Evolutionary conservation across 2,888 invertebrate genomes (phyloP).

Genomic region (Cephonodes hylas): DNA sequence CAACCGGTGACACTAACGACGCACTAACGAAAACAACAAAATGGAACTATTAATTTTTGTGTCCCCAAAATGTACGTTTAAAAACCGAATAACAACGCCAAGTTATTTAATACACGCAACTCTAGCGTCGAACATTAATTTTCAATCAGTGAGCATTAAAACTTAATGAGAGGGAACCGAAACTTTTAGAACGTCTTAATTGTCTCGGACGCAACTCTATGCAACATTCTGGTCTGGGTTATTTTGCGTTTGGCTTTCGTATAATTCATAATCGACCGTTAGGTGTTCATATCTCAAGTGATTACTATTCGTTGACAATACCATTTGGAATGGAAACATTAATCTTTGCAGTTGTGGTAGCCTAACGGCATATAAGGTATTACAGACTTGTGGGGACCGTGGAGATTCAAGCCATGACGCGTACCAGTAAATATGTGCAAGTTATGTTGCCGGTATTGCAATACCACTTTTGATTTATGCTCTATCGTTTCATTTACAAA

Average conservation of each 20-base stretch:
- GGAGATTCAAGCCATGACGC: not conserved
- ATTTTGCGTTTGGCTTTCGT: not conserved
- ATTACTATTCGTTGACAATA: slow-evolving; percentile 41
- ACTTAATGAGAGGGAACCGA: slow-evolving; percentile 26
- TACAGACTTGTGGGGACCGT: not conserved
- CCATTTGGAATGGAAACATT: slow-evolving; percentile 52
- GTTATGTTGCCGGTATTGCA: not conserved
- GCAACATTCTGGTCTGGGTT: slow-evolving; percentile 17
- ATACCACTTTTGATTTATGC: not conserved
- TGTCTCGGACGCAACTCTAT: slow-evolving; percentile 24
- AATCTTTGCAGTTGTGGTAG: slow-evolving; percentile 38
- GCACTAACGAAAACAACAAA: slow-evolving; percentile 68
- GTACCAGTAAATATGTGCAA: not conserved
- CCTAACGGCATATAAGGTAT: slow-evolving; percentile 17
- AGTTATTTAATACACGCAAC: slow-evolving; percentile 50
- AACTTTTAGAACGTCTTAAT: slow-evolving; percentile 22
- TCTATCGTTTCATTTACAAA: not conserved
- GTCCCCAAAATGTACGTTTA: slow-evolving; percentile 61
- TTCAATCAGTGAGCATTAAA: slow-evolving; percentile 42
- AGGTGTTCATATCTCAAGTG: slow-evolving; percentile 26
- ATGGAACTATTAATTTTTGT: slow-evolving; percentile 69
- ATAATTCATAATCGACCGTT: slow-evolving; percentile 23
- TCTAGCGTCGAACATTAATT: slow-evolving; percentile 45
- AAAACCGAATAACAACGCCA: slow-evolving; percentile 44
- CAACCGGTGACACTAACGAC: slow-evolving; percentile 69